Evolutionary conservation across 1,140 invertebrate genomes (phyloP).

Genomic region (Caenorhabditis remanei): DNA sequence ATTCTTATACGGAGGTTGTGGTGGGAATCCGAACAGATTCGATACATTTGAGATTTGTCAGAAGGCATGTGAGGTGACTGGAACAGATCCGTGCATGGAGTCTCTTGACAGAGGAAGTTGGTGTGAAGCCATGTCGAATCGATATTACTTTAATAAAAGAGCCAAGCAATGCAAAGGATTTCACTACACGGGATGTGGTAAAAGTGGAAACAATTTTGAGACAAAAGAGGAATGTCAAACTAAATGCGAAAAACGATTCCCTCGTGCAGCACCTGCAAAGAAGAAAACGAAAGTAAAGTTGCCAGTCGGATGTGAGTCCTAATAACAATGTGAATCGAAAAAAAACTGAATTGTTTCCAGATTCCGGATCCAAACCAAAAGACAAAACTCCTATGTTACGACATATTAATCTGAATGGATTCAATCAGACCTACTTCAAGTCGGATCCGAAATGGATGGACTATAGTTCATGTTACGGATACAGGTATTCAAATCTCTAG

Average conservation of each 20-base stretch:
- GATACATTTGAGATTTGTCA: slow-evolving; percentile 72
- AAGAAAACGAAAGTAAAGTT: slow-evolving; percentile 35
- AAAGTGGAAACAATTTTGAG: slow-evolving; percentile 72
- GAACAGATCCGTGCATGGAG: slow-evolving; percentile 71
- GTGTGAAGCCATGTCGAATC: slow-evolving; percentile 74
- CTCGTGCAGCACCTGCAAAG: slow-evolving; percentile 37
- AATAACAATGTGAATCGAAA: not conserved
- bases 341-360: slow-evolving; percentile 17
- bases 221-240: slow-evolving; percentile 67
- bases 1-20: slow-evolving; percentile 75
- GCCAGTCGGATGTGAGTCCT: slow-evolving; percentile 43
- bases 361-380: slow-evolving; percentile 61
- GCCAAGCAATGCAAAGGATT: slow-evolving; percentile 72
- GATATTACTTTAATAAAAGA: slow-evolving; percentile 72
- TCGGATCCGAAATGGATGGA: slow-evolving; percentile 67
- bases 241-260: slow-evolving; percentile 58
- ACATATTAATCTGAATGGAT: slow-evolving; percentile 63
- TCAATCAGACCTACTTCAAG: slow-evolving; percentile 63
- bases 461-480: slow-evolving; percentile 63
- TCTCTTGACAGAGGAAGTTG: slow-evolving; percentile 71
- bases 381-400: slow-evolving; percentile 64
- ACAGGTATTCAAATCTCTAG: slow-evolving; percentile 19
- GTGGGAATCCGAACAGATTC: slow-evolving; percentile 73
- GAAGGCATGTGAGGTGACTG: slow-evolving; percentile 72
- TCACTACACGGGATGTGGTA: slow-evolving; percentile 75